Base-by-base conservation (phyloP, 2,888 invertebrate species). In the Dasypogon diadema region DNA sequence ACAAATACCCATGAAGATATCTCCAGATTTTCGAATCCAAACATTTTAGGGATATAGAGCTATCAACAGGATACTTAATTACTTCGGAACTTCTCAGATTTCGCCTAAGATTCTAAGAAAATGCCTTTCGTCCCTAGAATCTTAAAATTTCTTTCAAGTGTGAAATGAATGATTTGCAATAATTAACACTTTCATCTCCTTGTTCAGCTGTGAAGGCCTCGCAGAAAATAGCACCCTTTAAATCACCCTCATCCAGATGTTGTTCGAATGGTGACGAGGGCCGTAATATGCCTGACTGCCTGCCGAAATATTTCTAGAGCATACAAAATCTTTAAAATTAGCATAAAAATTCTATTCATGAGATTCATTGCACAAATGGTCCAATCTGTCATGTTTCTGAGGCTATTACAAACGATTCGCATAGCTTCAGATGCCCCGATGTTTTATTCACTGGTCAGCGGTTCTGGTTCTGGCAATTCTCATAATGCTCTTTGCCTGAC, bases 401-500 rank as follows among this genome's bases (percentile, higher is more conserved):
- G 30, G 54, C 54, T 16, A 70, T 70, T 70, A 70, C 70, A 70
- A 70, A 70, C 68, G 54, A 18, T 54, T 22, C 70, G 70, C 54
- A 51, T 21, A 54, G 34, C 18, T 54, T n/a, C 34, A 54, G 16
- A 51, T 21, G 34, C 12, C 54, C 21, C 18, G 34, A 37, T 34
- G 54, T 12, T 70, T 54, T 34, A 54, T 30, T 51, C 70, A 54
- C 18, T 34, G 24, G n/a, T n/a, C n/a, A n/a, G 12, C 18, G 24
- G 14, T 18, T 26, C 5, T 24, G 37, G 22, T 21, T 21, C 12
- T 18, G 46, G 68, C 54, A 70, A 54, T 70, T 70, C 70, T 70
- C 70, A 70, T 70, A 70, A 70, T 70, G 70, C 70, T 70, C 70
- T n/a, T n/a, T n/a, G n/a, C n/a, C 70, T 54, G 70, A 70, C 54